These are phyloP conservation scores for Diorhabda elongata DNA, from an alignment of 1,140 invertebrate genomes.

Conservation along the genomic window DNA sequence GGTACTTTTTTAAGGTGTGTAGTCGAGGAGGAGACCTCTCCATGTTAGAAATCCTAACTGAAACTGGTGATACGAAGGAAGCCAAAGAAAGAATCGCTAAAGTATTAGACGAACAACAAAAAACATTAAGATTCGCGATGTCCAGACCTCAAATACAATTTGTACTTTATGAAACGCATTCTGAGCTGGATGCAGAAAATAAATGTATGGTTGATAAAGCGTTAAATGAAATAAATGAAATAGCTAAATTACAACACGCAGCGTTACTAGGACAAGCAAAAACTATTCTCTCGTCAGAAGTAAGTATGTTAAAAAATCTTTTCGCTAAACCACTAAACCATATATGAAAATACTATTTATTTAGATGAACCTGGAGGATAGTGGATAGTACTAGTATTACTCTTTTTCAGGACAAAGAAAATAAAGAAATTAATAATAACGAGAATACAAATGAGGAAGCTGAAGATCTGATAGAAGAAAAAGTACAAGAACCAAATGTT, in stretches of 20 bases:
- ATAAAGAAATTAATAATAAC: conserved; percentile 15
- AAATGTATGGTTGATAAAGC: conserved; percentile 58
- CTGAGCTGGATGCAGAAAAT: conserved; percentile 63
- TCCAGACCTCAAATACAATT: conserved; percentile 68
- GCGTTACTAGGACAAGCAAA: conserved; percentile 48
- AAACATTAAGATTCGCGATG: conserved; percentile 60
- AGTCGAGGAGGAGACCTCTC: conserved; percentile 63
- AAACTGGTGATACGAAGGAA: conserved; percentile 58
- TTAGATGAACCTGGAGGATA: too few species aligned
- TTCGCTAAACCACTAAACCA: too few species aligned
- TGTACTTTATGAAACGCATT: conserved; percentile 67
- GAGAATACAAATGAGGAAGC: background rate
- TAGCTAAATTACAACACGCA: conserved; percentile 59
- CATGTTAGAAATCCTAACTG: conserved; percentile 63
- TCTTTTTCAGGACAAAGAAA: background rate
- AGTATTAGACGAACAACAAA: conserved; percentile 64
- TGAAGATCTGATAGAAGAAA: background rate
- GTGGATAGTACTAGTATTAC: too few species aligned
- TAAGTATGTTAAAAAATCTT: too few species aligned
- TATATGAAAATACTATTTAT: too few species aligned
- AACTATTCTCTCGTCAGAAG: background rate
- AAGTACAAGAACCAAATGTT: background rate
- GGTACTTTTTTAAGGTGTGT: conserved; percentile 45
- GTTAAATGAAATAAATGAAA: conserved; percentile 58
- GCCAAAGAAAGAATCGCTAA: conserved; percentile 55